Evolutionary conservation across 1,140 invertebrate species (phyloP).

Genomic region (Doryteuthis pealeii): DNA sequence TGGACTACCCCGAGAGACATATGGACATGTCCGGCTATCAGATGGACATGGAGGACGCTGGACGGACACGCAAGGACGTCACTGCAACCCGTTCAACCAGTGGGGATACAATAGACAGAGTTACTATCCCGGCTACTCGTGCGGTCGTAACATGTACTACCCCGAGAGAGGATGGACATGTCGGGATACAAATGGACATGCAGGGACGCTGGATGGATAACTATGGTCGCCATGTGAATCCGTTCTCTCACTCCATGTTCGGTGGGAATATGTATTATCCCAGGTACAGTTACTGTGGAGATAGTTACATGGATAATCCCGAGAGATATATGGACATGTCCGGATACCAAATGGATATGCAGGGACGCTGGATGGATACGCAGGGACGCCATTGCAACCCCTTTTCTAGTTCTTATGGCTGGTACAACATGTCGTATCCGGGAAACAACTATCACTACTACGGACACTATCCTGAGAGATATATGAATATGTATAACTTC

Average conservation of each 20-base stretch:
- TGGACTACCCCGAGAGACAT: not conserved
- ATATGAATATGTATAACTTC: not conserved
- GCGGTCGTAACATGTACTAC: not conserved
- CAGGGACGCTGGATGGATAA: not conserved
- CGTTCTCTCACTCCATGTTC: not conserved
- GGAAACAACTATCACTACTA: not conserved
- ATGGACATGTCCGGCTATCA: not conserved
- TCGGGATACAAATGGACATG: not conserved
- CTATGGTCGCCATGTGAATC: not conserved
- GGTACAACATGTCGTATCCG: not conserved
- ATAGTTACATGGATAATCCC: not conserved
- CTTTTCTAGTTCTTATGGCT: not conserved
- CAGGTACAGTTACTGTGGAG: not conserved
- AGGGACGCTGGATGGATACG: not conserved
- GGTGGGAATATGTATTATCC: not conserved
- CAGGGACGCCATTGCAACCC: not conserved
- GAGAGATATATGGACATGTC: not conserved
- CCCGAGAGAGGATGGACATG: not conserved
- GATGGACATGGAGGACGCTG: slow-evolving; percentile 3
- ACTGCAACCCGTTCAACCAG: not conserved
- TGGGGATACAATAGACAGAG: not conserved
- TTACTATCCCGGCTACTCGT: not conserved
- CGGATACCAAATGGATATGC: not conserved
- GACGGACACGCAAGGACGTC: not conserved
- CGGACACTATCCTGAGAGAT: not conserved